Evolutionary conservation across 2,888 invertebrate species (phyloP), one percentile per base, ranked within the genome.

Genomic region (Epirrhoe tristata): DNA sequence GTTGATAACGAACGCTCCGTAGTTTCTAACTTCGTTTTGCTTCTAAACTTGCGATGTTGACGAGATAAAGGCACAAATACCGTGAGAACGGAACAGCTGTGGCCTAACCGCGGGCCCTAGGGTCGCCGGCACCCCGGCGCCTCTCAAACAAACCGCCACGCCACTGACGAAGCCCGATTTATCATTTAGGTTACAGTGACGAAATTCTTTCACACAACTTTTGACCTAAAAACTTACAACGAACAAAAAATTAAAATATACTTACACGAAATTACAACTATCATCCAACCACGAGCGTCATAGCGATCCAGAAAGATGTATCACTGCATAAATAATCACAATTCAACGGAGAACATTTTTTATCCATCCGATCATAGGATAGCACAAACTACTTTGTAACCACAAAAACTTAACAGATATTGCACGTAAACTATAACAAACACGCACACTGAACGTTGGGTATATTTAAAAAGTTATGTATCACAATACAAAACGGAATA

Each of bases 241-340:
- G 66, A 73, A 70, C 71, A 51, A 62, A 57, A 77, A 74, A 79
- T 74, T 78, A 81, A 79, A 72, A 65, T 63, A 68, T 82, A 92
- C 93, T 92, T 75, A 93, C 93, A 81, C 86, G 79, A 81, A 81
- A 83, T 81, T 81, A 84, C 90, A 84, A 83, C 82, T 91, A 93
- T 93, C 93, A 93, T 93, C 93, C 93, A 92, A 92, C 82, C 87
- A 89, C 81, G 81, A 82, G 82, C 89, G 85, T 88, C 87, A 88
- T 91, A 84, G 87, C 87, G 87, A 89, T 87, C 90, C 90, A 86
- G 83, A 84, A 83, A 83, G 80, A 83, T 88, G 83, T 89, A 88
- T 84, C 93, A 92, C 93, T 89, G 89, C 81, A 86, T 89, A 92
- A 89, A 90, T 92, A 89, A 91, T 92, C 93, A 93, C 93, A 89